Evolutionary conservation across 2,113 vertebrate genomes (phyloP).

Genomic region (Trematocara variabile): DNA sequence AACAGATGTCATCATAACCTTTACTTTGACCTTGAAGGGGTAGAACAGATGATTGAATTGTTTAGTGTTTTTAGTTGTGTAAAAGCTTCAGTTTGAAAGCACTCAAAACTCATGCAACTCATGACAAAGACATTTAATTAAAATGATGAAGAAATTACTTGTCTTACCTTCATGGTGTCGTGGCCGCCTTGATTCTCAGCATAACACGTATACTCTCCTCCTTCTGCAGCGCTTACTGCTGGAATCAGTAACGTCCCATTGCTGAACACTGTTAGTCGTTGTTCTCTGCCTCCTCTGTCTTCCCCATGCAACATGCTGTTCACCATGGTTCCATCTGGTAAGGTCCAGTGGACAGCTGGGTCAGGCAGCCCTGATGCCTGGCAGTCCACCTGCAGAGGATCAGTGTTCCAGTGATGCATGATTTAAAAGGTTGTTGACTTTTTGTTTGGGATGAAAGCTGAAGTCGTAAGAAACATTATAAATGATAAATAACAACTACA

Average conservation of each 20-base stretch:
- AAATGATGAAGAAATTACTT: background rate
- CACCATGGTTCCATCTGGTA: slow-evolving; percentile 89
- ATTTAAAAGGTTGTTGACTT: background rate
- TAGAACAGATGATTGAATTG: background rate
- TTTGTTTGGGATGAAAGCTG: background rate
- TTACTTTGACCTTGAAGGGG: slow-evolving; percentile 78
- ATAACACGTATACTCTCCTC: slow-evolving; percentile 89
- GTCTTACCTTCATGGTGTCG: slow-evolving; percentile 85
- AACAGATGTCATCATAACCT: slow-evolving; percentile 77
- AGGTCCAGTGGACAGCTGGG: slow-evolving; percentile 87
- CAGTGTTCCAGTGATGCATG: background rate
- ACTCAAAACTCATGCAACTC: background rate
- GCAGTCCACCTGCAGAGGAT: slow-evolving; percentile 80
- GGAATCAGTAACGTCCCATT: slow-evolving; percentile 91
- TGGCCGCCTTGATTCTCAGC: slow-evolving; percentile 88
- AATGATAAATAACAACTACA: background rate
- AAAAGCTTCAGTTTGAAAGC: background rate
- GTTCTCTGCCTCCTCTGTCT: slow-evolving; percentile 67
- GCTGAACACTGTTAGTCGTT: slow-evolving; percentile 82
- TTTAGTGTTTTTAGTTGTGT: background rate
- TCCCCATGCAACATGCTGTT: slow-evolving; percentile 80
- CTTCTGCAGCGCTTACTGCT: slow-evolving; percentile 79
- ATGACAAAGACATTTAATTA: background rate
- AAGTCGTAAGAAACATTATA: background rate
- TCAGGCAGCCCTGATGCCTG: slow-evolving; percentile 87